phyloP scores from a whole-genome alignment of 2,888 invertebrate genomes.

The Allacma fusca region DNA sequence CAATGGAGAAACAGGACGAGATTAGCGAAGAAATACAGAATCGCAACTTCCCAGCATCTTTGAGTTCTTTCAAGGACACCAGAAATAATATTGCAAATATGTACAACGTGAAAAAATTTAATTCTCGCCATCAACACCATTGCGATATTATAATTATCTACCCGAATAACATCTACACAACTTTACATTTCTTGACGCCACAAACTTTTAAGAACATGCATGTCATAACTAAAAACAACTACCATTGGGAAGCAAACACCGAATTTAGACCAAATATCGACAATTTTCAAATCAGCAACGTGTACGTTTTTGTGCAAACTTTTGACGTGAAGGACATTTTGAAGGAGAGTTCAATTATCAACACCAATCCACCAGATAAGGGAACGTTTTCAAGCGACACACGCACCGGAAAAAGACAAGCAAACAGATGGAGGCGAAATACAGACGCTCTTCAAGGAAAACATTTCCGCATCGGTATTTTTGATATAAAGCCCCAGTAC shows the following conservation, averaged over 20 bases:
- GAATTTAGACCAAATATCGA: neutral
- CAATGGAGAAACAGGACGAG: no score
- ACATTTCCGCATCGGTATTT: conserved; percentile 9
- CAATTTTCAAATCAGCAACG: neutral
- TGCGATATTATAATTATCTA: neutral
- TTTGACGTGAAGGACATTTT: neutral
- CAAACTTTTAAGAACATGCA: neutral
- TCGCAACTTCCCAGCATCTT: no score
- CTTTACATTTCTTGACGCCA: neutral
- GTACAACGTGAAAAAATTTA: neutral
- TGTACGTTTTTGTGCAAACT: neutral
- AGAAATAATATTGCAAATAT: no score
- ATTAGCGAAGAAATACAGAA: no score
- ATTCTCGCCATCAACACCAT: neutral
- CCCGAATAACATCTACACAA: neutral
- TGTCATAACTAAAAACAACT: neutral
- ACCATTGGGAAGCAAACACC: neutral
- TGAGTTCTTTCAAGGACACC: no score
- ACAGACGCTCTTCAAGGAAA: neutral
- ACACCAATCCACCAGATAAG: no score
- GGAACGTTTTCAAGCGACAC: no score
- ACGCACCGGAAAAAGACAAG: neutral
- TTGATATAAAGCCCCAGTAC: neutral
- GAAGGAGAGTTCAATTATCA: neutral
- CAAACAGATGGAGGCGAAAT: no score